phyloP scores from a whole-genome alignment of 2,797 vertebrate genomes.

The Acanthornis magna region DNA sequence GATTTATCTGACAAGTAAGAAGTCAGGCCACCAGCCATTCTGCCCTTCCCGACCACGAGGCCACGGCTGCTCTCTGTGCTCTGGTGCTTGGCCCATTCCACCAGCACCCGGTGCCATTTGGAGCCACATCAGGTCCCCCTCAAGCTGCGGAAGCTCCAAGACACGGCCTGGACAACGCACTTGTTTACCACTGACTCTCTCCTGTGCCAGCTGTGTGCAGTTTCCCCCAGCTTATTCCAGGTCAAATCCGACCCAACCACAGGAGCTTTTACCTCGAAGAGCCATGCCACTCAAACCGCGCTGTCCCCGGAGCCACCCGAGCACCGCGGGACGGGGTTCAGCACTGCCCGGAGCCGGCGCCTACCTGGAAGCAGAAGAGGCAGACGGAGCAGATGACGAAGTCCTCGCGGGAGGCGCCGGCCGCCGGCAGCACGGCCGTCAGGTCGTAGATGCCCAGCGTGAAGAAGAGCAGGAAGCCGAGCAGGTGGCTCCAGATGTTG shows the following conservation, averaged over 20 bases:
- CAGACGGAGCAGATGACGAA: constrained; percentile 94
- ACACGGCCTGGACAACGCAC: accelerated
- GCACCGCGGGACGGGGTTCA: accelerated
- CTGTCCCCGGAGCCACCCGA: neutral
- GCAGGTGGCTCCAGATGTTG: constrained; percentile 95
- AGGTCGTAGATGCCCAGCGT: constrained; percentile 90
- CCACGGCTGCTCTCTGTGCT: accelerated
- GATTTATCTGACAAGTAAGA: neutral
- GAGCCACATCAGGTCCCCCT: accelerated
- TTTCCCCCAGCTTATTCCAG: no score
- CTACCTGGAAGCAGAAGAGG: constrained; percentile 96
- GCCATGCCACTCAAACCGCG: neutral
- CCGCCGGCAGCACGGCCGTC: constrained; percentile 83
- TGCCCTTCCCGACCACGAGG: accelerated
- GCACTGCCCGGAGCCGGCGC: neutral
- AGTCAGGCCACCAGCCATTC: accelerated
- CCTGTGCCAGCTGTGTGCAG: accelerated
- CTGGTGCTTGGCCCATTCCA: accelerated
- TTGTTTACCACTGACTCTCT: neutral
- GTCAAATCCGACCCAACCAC: neutral
- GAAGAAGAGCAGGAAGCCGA: constrained; percentile 95
- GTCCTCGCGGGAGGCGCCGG: constrained; percentile 89
- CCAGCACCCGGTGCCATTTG: neutral
- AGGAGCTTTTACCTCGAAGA: neutral
- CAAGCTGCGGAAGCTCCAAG: accelerated